Evolutionary conservation across 2,888 invertebrate genomes (phyloP).

Genomic region (Adela reaumurella): DNA sequence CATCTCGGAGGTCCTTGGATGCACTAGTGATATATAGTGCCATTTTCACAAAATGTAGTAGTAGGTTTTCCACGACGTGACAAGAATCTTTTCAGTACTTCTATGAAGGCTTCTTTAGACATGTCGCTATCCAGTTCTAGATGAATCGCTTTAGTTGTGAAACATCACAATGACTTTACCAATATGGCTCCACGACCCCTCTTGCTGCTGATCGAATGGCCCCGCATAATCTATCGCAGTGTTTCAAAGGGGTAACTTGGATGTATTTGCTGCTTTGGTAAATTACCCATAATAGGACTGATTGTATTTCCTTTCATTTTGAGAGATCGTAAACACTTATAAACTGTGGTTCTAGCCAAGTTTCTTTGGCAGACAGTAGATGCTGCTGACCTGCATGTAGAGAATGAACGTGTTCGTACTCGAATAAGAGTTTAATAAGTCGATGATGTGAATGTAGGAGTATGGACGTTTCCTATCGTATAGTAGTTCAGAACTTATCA

Average conservation of each 20-base stretch:
- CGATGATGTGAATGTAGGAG: conserved; percentile 10
- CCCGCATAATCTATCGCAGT: conserved; percentile 6
- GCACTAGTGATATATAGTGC: conserved; percentile 16
- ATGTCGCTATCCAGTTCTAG: conserved; percentile 16
- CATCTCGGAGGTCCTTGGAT: conserved; percentile 12
- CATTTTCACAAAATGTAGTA: conserved; percentile 18
- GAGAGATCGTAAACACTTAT: conserved; percentile 10
- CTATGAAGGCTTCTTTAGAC: conserved; percentile 15
- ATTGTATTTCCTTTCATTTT: conserved; percentile 11
- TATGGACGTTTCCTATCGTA: conserved; percentile 3
- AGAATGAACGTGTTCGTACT: conserved; percentile 8
- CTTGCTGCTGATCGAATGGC: conserved; percentile 3
- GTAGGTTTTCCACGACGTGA: conserved; percentile 17
- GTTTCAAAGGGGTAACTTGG: conserved; percentile 5
- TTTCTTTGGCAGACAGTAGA: conserved; percentile 8
- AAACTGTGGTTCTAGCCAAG: conserved; percentile 9
- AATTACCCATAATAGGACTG: conserved; percentile 15
- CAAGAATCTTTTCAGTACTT: conserved; percentile 15
- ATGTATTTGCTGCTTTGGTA: conserved; percentile 11
- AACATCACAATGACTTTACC: conserved; percentile 12
- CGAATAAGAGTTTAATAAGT: conserved; percentile 12
- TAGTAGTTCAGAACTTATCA: too few species aligned
- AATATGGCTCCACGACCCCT: conserved; percentile 10
- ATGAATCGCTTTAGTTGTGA: conserved; percentile 15
- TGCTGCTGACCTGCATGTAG: conserved; percentile 15